Base-by-base conservation (phyloP, 2,113 vertebrate genomes). In the Spizaetus ornatus region DNA sequence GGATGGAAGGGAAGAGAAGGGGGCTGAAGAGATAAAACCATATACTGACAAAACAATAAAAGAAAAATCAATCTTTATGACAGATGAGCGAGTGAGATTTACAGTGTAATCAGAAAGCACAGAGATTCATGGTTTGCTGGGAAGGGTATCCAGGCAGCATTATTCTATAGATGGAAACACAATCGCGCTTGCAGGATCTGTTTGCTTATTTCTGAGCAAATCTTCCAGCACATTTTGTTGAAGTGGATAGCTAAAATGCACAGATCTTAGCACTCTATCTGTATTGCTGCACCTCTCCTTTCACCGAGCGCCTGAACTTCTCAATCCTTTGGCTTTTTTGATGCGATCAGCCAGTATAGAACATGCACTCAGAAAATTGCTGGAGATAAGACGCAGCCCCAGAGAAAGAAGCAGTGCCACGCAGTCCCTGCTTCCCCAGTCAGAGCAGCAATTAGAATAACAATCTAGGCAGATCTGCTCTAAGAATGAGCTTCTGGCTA, bases 11-110 rank as follows among this genome's bases (percentile, higher is more conserved):
- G 94, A 96, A 92, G 81, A 73, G 84, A 71, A 67, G 58, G 74
- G 59, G 50, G 36, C 15, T 74, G 86, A 43, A 90, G 81, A 97
- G 96, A 98, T 96, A 98, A 97, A 97, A 89, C 91, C 93, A 92
- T 88, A 95, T 95, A 96, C 82, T 96, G 90, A 88, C 74, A 96
- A 98, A 98, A 96, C 88, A 97, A 97, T 95, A 81, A 93, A 94
- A 77, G 70, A 88, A 59, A 90, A 87, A 96, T 97, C 92, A 95
- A 95, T 98, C 95, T 97, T 96, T 74, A 73, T 96, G 91, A 95
- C 82, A 96, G 89, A 93, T 69, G 88, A 96, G 71, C 95, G 26
- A 94, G 83, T 67, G 56, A 98, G 90, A 96, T 96, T 96, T 96
- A 95, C 66, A 95, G 59, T 71, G 84, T 81, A 95, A 94, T 96